Base-by-base conservation (phyloP, 2,888 invertebrate genomes). In the Synergus gifuensis region DNA sequence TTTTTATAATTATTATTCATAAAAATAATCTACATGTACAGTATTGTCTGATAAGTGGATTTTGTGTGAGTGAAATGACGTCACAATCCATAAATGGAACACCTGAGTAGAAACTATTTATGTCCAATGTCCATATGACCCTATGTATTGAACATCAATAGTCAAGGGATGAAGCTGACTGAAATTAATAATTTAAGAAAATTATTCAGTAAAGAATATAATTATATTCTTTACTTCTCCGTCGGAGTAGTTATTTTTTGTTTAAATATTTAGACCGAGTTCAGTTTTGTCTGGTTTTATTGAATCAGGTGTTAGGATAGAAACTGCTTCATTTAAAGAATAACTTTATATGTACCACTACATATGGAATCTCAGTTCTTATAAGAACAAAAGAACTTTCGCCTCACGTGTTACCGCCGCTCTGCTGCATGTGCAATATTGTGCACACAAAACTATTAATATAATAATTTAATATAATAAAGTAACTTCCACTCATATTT, bases 1-100 rank as follows among this genome's bases (percentile, higher is more conserved):
- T 58, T 58, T 58, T 18, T 58, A 58, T 58, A 54, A 54, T 18
- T n/a, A 58, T n/a, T 58, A 58, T 58, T 58, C 58, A 58, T 58
- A 18, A 9, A 2, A 1, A 18, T 9, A 58, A 18, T 58, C 18
- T n/a, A n/a, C 18, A 18, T 58, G 11, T 58, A 58, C 18, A 18
- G 58, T 58, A 58, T 18, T 58, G 58, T 58, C 58, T 58, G 58
- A 58, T 58, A 58, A 58, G 36, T 5, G 36, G 5, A 36, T 36
- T 36, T 36, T 36, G 36, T 36, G 36, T 58, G 58, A 58, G 58
- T 16, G 54, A 18, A 18, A 58, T 58, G 18, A 18, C 18, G 58
- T 58, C 58, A 18, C 18, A 58, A 18, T 58, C 58, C 58, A 18
- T 9, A 58, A 58, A 58, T 58, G 18, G 58, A 58, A 58, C 58